Evolutionary conservation across 2,888 invertebrate genomes (phyloP).

Genomic region (Sarcophaga subvicina): DNA sequence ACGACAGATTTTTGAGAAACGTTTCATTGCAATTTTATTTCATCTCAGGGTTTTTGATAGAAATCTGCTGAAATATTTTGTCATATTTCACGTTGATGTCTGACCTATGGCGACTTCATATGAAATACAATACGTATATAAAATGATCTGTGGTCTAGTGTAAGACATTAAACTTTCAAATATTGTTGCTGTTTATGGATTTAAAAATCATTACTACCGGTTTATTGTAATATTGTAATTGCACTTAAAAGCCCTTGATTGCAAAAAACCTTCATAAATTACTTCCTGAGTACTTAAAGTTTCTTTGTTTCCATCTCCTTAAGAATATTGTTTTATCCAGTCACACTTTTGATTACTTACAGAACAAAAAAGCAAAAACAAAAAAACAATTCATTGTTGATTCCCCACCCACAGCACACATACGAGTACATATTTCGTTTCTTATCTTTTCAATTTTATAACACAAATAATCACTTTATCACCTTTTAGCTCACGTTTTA

Average conservation of each 20-base stretch:
- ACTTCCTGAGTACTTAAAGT: conserved; percentile 1
- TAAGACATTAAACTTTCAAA: not conserved
- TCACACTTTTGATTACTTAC: conserved; percentile 31
- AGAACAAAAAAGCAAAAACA: not conserved
- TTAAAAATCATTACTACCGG: not conserved
- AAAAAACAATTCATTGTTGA: conserved; percentile 30
- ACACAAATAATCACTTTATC: conserved; percentile 67
- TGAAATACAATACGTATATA: too few species aligned
- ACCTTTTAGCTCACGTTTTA: conserved; percentile 62
- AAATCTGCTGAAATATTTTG: too few species aligned
- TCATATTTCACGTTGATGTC: too few species aligned
- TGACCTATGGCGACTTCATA: too few species aligned
- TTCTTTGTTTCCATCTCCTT: not conserved
- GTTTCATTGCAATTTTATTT: too few species aligned
- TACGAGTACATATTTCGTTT: not conserved
- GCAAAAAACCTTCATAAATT: not conserved
- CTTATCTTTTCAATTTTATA: conserved; percentile 36
- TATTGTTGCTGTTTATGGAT: not conserved
- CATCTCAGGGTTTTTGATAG: too few species aligned
- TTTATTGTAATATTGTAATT: not conserved
- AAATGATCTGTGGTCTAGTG: too few species aligned
- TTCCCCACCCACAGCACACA: not conserved
- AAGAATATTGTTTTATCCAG: not conserved
- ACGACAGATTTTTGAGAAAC: too few species aligned
- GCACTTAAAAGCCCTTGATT: not conserved